These are phyloP conservation scores for Neoniphon sammara DNA, from an alignment of 2,797 vertebrate genomes.

Conservation along the genomic window DNA sequence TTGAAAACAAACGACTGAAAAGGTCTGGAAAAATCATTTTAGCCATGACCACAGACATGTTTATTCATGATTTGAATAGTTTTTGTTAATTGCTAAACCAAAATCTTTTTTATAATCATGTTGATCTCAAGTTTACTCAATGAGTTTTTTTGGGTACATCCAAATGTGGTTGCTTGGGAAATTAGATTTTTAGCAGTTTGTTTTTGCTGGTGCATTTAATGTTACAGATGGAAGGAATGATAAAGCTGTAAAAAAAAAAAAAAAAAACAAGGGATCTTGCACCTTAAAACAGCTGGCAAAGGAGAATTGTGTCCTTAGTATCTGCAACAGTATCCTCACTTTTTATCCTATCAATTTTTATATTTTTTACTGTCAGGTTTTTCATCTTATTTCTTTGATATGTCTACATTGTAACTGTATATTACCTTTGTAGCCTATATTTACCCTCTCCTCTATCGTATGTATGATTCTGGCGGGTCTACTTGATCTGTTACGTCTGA, in stretches of 20 bases:
- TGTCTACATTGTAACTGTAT: conserved; percentile 79
- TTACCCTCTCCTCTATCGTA: conserved; percentile 72
- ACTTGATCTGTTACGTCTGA: conserved; percentile 52
- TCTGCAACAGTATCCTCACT: conserved; percentile 81
- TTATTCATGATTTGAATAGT: conserved; percentile 47
- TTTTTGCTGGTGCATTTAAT: conserved; percentile 59
- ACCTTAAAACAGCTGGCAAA: conserved; percentile 72
- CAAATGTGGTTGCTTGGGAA: conserved; percentile 54
- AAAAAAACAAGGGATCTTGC: conserved; percentile 63
- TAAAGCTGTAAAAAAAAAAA: conserved; percentile 54
- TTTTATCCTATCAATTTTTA: conserved; percentile 82
- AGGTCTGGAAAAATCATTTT: conserved; percentile 49
- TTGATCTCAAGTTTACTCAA: conserved; percentile 63
- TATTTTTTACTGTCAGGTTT: conserved; percentile 81
- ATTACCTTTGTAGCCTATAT: conserved; percentile 80
- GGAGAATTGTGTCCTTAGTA: conserved; percentile 75
- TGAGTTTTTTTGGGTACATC: conserved; percentile 56
- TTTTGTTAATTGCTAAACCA: conserved; percentile 68
- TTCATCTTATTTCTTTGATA: conserved; percentile 78
- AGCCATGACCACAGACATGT: conserved; percentile 41
- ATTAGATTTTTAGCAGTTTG: conserved; percentile 52
- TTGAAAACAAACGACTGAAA: conserved; percentile 46
- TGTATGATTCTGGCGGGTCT: conserved; percentile 65
- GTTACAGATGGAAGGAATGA: conserved; percentile 62
- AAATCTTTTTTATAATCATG: conserved; percentile 75